Evolutionary conservation across 2,797 vertebrate species (phyloP), one percentile per base, ranked within the genome.

Genomic region (Squalus acanthias): DNA sequence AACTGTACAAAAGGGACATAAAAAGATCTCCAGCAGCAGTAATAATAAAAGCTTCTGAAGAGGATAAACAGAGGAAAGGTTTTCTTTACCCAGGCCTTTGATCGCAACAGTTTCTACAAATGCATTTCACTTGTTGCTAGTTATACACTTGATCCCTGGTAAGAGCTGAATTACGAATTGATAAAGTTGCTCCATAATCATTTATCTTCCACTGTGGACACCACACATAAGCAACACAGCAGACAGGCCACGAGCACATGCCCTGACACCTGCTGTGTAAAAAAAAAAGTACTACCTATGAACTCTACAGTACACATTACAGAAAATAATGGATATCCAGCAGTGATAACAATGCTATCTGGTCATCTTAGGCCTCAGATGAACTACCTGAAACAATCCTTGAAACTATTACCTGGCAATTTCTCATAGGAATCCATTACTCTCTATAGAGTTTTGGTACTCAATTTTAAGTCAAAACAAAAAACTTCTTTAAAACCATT

Each of bases 1-100:
- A 95, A 95, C 50, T 95, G 94, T 95, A 95, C 94, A 95, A 76
- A 95, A 53, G 94, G 69, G 94, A 95, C 53, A 95, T 76, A 76
- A 69, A 93, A 57, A 76, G 50, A 95, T 95, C 94, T 76, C 70
- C 94, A 95, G 94, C 69, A 95, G 70, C 94, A 95, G 53, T 70
- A 95, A 95, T 76, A 95, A 57, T 53, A 60, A 95, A 95, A 53
- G 50, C 70, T 72, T 95, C 94, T 95, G 46, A 95, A 95, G 94
- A 92, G 50, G 89, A 29, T 53, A 74, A 72, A 95, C 67, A 95
- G 46, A 95, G 69, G 46, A 95, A 95, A 95, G 70, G 70, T 74
- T 76, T 95, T 57, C 72, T 74, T 95, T 95, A 60, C 69, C 29
- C 50, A 74, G 13, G 46, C 70, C 70, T 57, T 95, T 57, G 70